Conservation (phyloP, 2,113 vertebrate genomes). For the Ptychochromis oligacanthus region DNA sequence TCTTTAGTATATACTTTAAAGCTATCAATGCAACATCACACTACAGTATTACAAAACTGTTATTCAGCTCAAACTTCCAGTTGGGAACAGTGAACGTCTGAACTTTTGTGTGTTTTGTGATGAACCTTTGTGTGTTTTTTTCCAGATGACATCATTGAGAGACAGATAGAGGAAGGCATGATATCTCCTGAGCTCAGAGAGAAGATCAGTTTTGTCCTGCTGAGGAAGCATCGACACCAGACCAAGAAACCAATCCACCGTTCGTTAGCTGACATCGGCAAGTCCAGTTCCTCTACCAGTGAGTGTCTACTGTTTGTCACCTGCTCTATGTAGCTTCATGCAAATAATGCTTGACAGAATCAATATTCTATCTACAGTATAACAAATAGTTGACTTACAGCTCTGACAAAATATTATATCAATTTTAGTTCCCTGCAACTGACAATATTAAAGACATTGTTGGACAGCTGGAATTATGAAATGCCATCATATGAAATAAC, state of each 20-base stretch:
- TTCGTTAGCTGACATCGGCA: slow-evolving; percentile 92
- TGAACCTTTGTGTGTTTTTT: neutral
- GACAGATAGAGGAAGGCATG: slow-evolving; percentile 89
- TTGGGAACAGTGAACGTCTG: neutral
- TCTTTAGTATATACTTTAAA: neutral
- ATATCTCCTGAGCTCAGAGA: slow-evolving; percentile 89
- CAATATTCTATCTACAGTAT: neutral
- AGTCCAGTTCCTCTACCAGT: slow-evolving; percentile 88
- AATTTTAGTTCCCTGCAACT: neutral
- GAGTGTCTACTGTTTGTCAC: slow-evolving; percentile 63
- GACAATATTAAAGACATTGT: neutral
- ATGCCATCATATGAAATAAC: slow-evolving; percentile 4
- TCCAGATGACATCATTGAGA: slow-evolving; percentile 91
- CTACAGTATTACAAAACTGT: neutral
- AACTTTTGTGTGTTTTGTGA: neutral
- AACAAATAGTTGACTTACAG: neutral
- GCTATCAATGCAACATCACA: neutral
- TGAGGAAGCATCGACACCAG: slow-evolving; percentile 95
- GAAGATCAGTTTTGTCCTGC: slow-evolving; percentile 90
- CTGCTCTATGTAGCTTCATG: neutral
- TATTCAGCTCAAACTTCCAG: neutral
- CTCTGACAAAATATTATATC: neutral
- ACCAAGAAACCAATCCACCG: slow-evolving; percentile 98
- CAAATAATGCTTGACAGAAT: neutral
- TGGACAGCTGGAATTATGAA: neutral